Percentiles rank a stretch among this genome's conserved stretches.
Evolutionary conservation across 2,113 vertebrate genomes (phyloP).

Genomic region (Natator depressus): DNA sequence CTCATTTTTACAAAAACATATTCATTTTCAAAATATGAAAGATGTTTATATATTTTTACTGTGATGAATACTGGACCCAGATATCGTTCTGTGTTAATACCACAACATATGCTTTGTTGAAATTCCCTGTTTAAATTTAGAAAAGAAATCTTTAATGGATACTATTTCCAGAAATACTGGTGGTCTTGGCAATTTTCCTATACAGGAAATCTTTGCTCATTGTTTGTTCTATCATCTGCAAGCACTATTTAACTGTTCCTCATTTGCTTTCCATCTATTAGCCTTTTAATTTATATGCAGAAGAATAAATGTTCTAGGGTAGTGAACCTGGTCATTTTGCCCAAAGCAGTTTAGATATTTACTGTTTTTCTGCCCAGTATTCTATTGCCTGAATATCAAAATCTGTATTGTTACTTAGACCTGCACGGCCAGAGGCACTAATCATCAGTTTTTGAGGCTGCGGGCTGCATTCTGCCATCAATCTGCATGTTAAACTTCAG

Average conservation of each 20-base stretch:
- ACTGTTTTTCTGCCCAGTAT: not conserved
- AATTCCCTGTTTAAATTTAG: not conserved
- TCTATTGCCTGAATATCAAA: not conserved
- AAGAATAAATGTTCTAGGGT: not conserved
- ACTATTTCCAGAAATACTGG: not conserved
- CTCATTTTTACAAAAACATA: not conserved
- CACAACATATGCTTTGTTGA: not conserved
- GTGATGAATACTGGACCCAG: not conserved
- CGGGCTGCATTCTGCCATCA: not conserved
- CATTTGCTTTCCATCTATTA: not conserved
- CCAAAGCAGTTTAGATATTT: not conserved
- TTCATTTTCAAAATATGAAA: not conserved
- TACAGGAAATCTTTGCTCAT: not conserved
- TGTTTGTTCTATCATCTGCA: not conserved
- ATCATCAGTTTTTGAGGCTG: not conserved
- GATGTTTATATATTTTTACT: not conserved
- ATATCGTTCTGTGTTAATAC: not conserved
- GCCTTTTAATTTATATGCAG: conserved; percentile 13
- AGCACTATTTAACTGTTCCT: not conserved
- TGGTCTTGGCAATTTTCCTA: not conserved
- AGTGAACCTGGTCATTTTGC: not conserved
- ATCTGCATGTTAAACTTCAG: not conserved
- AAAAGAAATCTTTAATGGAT: not conserved
- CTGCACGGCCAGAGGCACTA: not conserved
- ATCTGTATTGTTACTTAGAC: not conserved